Evolutionary conservation across 2,113 vertebrate genomes (phyloP), one percentile per base, ranked within the genome.

Genomic region (Gobiocypris rarus): DNA sequence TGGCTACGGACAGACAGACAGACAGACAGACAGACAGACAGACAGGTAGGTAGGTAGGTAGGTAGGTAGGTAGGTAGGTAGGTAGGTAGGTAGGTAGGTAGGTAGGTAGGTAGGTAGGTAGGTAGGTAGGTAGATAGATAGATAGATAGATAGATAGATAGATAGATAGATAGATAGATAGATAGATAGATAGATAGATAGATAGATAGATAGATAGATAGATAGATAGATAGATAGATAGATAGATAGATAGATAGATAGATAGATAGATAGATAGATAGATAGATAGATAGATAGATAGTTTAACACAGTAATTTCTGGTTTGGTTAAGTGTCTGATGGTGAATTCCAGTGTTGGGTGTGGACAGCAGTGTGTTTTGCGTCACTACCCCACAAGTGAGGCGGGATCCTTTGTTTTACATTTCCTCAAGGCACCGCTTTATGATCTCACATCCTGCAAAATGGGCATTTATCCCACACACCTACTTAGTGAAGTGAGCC

Each of bases 401-500:
- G 45, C 67, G n/a, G 26, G 52, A 61, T 67, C 83, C 79, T 78
- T 87, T 87, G 86, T 87, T 87, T 78, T 65, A 83, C 67, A 58
- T 78, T 87, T 85, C 83, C 86, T 81, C 65, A 67, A 84, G 76
- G 70, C 77, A 85, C 43, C 31, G 54, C 63, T 65, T 45, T 79
- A 63, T 84, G 43, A 84, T 78, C 48, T 85, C 82, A 84, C 41
- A 81, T 89, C 69, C 79, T 85, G 82, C n/a, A n/a, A n/a, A n/a
- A n/a, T n/a, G n/a, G n/a, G n/a, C 81, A 86, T 73, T 73, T 75
- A 65, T 31, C 63, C 65, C 78, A 83, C 26, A 75, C 69, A 84
- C 71, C 69, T 75, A 69, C 41, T 84, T 56, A 63, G 48, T 24
- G 43, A 70, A 26, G 45, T 70, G 48, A 81, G 75, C 38, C 22